phyloP scores from a whole-genome alignment of 2,113 vertebrate species.

The Tricholaema leucomelas region DNA sequence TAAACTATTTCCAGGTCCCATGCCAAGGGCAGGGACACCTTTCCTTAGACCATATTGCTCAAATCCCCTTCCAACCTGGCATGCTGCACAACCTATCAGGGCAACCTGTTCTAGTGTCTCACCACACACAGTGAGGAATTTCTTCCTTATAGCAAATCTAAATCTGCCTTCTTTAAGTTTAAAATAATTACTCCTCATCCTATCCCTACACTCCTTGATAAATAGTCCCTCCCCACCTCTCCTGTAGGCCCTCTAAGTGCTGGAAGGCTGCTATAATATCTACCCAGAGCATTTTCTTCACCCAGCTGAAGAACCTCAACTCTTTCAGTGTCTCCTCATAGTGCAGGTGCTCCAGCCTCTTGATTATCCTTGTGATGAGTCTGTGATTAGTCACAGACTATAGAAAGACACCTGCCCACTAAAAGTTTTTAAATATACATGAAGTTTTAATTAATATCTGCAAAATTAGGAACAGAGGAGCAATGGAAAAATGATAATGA shows the following conservation, averaged over 20 bases:
- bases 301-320: too few species aligned
- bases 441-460: neutral
- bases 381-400: neutral
- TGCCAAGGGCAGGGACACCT: neutral
- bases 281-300: too few species aligned
- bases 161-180: too few species aligned
- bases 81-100: neutral
- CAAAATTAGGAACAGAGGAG: neutral
- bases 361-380: too few species aligned
- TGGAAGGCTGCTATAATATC: too few species aligned
- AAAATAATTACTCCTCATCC: too few species aligned
- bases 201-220: too few species aligned
- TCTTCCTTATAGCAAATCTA: neutral
- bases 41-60: neutral
- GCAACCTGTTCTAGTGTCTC: neutral
- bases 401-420: accelerated
- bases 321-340: too few species aligned
- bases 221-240: too few species aligned
- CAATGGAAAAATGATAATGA: neutral
- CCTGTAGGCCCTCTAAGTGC: too few species aligned
- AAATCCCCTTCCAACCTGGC: neutral
- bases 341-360: too few species aligned
- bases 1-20: neutral
- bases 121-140: neutral
- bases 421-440: neutral